These are phyloP conservation scores for Corbicula japonica DNA, from an alignment of 2,888 invertebrate species.

Conservation along the genomic window DNA sequence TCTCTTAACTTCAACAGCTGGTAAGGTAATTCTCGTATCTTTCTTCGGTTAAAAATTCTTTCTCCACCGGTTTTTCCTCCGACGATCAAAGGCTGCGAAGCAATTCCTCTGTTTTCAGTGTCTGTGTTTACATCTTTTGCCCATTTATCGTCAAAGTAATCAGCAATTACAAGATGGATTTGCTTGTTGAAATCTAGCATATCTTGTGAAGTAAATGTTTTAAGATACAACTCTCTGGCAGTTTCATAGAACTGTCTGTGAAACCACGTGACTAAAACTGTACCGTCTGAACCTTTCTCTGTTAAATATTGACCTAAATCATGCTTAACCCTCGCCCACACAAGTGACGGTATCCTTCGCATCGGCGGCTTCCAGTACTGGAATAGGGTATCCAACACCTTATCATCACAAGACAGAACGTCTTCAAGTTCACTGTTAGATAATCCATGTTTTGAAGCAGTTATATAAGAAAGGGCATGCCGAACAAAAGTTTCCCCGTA, in stretches of 20 bases:
- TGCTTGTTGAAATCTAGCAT: slow-evolving; percentile 34
- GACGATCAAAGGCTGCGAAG: slow-evolving; percentile 76
- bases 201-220: slow-evolving; percentile 22
- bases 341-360: slow-evolving; percentile 75
- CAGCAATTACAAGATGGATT: slow-evolving; percentile 76
- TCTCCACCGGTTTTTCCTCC: slow-evolving; percentile 38
- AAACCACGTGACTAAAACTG: slow-evolving; percentile 75
- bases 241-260: slow-evolving; percentile 78
- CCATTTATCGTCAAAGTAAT: slow-evolving; percentile 80
- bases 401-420: slow-evolving; percentile 77
- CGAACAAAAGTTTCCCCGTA: slow-evolving; percentile 73
- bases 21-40: slow-evolving; percentile 80
- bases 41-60: slow-evolving; percentile 72
- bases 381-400: slow-evolving; percentile 72
- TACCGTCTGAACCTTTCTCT: slow-evolving; percentile 73
- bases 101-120: slow-evolving; percentile 74
- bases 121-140: slow-evolving; percentile 69
- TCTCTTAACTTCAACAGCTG: slow-evolving; percentile 73
- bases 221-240: slow-evolving; percentile 68
- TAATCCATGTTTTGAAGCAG: slow-evolving; percentile 73
- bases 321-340: slow-evolving; percentile 73
- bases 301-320: slow-evolving; percentile 72
- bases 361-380: slow-evolving; percentile 76
- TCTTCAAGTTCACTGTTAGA: slow-evolving; percentile 77
- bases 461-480: slow-evolving; percentile 75